Base-by-base conservation (phyloP, 30 jellyfish, hydroid and myxozoan species). In the Aurelia sp. region DNA sequence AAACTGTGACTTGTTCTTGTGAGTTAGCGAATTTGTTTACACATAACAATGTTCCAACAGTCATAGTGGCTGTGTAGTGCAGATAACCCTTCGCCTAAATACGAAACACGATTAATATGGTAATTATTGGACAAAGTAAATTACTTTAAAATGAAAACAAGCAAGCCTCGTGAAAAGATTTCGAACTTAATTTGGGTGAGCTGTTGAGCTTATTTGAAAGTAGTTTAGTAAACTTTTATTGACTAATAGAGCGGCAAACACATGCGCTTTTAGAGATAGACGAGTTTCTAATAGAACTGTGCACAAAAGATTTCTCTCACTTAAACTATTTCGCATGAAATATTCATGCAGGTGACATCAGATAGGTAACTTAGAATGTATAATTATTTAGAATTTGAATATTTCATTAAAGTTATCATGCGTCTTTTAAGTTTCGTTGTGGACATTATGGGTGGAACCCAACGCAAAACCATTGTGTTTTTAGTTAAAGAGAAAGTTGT, bases 251-350 rank as follows among this genome's bases (percentile, higher is more conserved):
- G 77, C 64, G 41, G 4, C 59, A 41, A 33, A 51, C 80, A 63
- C 89, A 70, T 63, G 89, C 89, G 50, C 66, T 31, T 41, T 53
- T 48, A 55, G 66, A 68, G 72, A 63, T 78, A n/a, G 51, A 78
- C 69, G 64, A 78, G 89, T 78, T 78, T 77, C 74, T 51, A 78
- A 63, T 78, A 61, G 89, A 78, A 63, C 53, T 13, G 31, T 33
- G 66, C 16, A 78, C 80, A 78, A 78, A 57, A 35, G 48, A 10
- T 22, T 62, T 20, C 55, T 62, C 80, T 55, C 66, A 60, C 47
- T 65, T 63, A 64, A 76, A 44, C 53, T 50, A 33, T 18, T 44
- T 13, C 57, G 4, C 59, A 78, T 78, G 31, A 65, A 78, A 57
- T 24, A 78, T 78, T 63, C 78, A 78, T 78, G 50, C 13, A 9